Evolutionary conservation across 2,797 vertebrate species (phyloP).

Genomic region (Dendrocincla fuliginosa): DNA sequence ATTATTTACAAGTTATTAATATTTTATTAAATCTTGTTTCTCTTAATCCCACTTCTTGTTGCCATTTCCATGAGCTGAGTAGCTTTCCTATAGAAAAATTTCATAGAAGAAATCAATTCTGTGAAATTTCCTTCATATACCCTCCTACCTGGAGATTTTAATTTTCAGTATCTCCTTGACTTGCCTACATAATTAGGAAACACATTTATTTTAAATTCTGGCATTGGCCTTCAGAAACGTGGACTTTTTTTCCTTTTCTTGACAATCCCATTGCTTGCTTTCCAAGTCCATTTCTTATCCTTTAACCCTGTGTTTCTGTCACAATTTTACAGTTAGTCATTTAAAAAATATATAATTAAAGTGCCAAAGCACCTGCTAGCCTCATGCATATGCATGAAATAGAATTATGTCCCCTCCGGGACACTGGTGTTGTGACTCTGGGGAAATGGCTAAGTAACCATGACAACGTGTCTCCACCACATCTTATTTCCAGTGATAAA

Average conservation of each 20-base stretch:
- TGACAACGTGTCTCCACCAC: constrained; percentile 75
- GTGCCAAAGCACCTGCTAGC: constrained; percentile 74
- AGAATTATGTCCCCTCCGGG: constrained; percentile 76
- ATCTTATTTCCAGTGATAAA: constrained; percentile 68
- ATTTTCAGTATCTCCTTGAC: background rate
- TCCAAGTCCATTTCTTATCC: constrained; percentile 35
- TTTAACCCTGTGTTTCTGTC: constrained; percentile 16
- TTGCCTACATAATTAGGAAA: background rate
- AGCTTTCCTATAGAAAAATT: background rate
- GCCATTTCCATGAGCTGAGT: background rate
- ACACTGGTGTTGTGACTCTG: constrained; percentile 78
- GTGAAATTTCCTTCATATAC: background rate
- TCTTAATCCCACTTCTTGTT: background rate
- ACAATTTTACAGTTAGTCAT: constrained; percentile 62
- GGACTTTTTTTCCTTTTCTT: background rate
- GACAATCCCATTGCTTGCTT: background rate
- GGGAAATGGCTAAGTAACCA: constrained; percentile 80
- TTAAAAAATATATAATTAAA: constrained; percentile 73
- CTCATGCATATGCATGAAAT: constrained; percentile 77
- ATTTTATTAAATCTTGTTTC: background rate
- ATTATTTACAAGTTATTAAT: constrained; percentile 1
- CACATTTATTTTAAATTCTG: background rate
- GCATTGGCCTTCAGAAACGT: background rate
- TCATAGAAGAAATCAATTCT: background rate
- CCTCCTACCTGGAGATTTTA: background rate